Evolutionary conservation across 1,140 invertebrate species (phyloP).

Genomic region (Temnothorax longispinosus): DNA sequence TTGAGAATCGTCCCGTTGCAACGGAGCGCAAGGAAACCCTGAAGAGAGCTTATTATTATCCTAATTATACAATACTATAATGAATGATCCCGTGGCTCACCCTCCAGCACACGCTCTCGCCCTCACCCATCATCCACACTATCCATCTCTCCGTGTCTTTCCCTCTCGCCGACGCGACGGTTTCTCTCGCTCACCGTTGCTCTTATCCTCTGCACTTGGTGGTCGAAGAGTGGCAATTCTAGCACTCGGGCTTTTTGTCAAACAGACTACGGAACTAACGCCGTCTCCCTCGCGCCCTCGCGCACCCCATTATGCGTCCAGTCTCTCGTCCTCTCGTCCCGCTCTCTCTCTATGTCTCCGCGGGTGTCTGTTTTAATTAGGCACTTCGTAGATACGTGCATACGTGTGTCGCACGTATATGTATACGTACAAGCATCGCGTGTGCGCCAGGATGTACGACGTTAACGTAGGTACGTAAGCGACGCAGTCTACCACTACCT

Average conservation of each 20-base stretch:
- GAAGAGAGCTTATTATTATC: constrained; percentile 84
- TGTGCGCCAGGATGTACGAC: constrained; percentile 51
- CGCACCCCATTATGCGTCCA: constrained; percentile 76
- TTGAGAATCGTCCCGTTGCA: constrained; percentile 65
- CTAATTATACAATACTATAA: constrained; percentile 85
- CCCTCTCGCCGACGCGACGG: constrained; percentile 44
- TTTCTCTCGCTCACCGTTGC: constrained; percentile 71
- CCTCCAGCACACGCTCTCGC: constrained; percentile 69
- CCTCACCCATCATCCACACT: constrained; percentile 50
- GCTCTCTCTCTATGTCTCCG: constrained; percentile 75
- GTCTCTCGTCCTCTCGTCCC: constrained; percentile 56
- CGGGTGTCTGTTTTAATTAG: constrained; percentile 86
- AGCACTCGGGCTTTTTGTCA: constrained; percentile 83
- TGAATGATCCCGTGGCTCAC: constrained; percentile 79
- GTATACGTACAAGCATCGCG: not conserved
- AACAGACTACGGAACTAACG: constrained; percentile 78
- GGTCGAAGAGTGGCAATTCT: constrained; percentile 85
- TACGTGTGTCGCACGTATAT: constrained; percentile 46
- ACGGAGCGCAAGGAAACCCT: constrained; percentile 79
- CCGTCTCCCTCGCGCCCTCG: constrained; percentile 77
- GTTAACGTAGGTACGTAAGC: constrained; percentile 71
- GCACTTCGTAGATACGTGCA: constrained; percentile 81
- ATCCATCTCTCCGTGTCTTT: constrained; percentile 42
- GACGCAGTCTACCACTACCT: constrained; percentile 58
- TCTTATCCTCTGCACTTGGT: constrained; percentile 82